phyloP scores from a whole-genome alignment of 2,113 vertebrate genomes.

The Cacatua alba region DNA sequence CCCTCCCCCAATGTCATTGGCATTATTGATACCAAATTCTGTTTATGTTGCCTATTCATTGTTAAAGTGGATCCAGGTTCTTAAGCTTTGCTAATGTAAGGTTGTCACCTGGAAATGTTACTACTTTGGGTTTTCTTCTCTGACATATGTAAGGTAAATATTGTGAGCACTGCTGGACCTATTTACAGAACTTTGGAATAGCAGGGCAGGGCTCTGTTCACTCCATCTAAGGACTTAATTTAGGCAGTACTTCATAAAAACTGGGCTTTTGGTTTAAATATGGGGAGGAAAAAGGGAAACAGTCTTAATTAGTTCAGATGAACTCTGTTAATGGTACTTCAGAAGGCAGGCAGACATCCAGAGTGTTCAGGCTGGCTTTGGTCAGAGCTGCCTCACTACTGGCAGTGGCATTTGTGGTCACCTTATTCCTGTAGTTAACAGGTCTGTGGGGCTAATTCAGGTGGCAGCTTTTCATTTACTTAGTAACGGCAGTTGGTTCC shows the following conservation, averaged over 20 bases:
- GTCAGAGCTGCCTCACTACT: not conserved
- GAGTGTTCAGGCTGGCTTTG: not conserved
- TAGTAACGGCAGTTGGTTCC: not conserved
- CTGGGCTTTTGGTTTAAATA: not conserved
- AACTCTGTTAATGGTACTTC: not conserved
- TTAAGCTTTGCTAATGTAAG: not conserved
- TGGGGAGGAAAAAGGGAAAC: not conserved
- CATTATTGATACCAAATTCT: not conserved
- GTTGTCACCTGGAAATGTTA: not conserved
- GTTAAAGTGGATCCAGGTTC: not conserved
- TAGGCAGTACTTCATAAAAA: not conserved
- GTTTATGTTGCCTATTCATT: not conserved
- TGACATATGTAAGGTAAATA: not conserved
- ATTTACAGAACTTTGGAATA: not conserved
- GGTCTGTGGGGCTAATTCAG: not conserved
- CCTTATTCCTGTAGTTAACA: rapidly evolving
- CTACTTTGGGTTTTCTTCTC: not conserved
- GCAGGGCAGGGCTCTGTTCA: not conserved
- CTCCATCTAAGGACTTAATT: not conserved
- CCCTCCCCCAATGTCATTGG: not conserved
- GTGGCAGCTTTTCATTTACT: not conserved
- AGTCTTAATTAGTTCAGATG: not conserved
- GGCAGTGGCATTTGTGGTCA: not conserved
- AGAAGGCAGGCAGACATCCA: not conserved
- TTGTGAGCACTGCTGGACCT: not conserved